Percentiles rank a stretch among this genome's conserved stretches.
These are phyloP conservation scores for Ceriagrion tenellum DNA, from an alignment of 2,888 invertebrate genomes.

Conservation along the genomic window DNA sequence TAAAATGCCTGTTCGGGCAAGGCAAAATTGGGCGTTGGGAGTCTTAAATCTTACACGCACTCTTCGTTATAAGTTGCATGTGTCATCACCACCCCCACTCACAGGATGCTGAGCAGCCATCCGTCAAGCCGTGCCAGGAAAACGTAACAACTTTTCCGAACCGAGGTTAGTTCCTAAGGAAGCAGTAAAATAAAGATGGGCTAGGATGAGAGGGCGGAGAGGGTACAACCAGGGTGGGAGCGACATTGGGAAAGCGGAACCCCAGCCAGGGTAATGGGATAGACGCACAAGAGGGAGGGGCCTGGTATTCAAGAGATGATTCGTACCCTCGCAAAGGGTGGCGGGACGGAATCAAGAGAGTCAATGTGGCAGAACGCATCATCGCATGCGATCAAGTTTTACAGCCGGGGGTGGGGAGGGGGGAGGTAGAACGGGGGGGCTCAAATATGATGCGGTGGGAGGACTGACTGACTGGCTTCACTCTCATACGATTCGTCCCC, in stretches of 20 bases:
- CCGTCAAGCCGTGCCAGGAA: background rate
- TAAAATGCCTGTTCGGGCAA: too few species aligned
- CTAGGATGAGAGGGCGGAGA: too few species aligned
- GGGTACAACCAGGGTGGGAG: background rate
- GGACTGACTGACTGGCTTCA: background rate
- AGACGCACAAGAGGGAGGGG: background rate
- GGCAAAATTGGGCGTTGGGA: too few species aligned
- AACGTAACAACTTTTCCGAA: background rate
- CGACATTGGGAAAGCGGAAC: background rate
- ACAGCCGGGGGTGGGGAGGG: background rate
- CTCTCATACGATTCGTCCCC: background rate
- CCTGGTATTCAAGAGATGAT: background rate
- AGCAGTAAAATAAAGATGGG: background rate
- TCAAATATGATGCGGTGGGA: background rate
- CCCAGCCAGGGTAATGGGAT: background rate
- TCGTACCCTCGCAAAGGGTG: background rate
- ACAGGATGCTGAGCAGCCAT: background rate
- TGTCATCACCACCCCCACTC: background rate
- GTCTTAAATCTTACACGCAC: too few species aligned
- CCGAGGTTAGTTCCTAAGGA: background rate
- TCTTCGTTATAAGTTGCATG: too few species aligned
- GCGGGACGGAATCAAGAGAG: background rate
- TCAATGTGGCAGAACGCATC: conserved; percentile 38
- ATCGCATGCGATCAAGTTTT: conserved; percentile 21
- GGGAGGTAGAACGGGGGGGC: background rate